Evolutionary conservation across 2,888 invertebrate species (phyloP), one percentile per base, ranked within the genome.

Genomic region (Hoplodrina blanda): DNA sequence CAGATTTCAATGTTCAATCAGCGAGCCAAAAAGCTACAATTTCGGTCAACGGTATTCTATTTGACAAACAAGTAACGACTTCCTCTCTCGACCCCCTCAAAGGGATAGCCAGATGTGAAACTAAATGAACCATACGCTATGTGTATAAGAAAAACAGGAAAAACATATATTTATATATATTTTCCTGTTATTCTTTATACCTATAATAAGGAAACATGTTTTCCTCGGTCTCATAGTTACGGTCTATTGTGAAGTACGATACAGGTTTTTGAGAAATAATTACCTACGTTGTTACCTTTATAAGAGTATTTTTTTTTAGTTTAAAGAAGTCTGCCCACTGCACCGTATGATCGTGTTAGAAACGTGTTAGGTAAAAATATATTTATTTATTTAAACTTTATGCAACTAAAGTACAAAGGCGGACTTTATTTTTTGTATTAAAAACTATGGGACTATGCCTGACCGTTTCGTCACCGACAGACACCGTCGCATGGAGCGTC

Each of bases 151-250:
- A 46, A 46, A 15, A 46, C 17, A 46, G 46, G 46, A 15, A 44
- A 46, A 8, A 15, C 5, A 17, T 17, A 82, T 57, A 75, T 71
- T 65, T 85, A 68, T 85, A 68, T 85, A 68, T 83, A 60, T 61
- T 70, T 73, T 70, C 66, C 63, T 66, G 57, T 70, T 78, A 80
- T 59, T 62, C 69, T 62, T 8, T 66, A 49, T 8, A n/a, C n/a
- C n/a, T n/a, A 70, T 79, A 79, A 71, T 74, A 77, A 60, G 81
- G 25, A 50, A 69, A 53, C 64, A 62, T 81, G 67, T 77, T 81
- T 73, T 71, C 61, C 69, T 67, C 15, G 25, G 44, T 25, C 46
- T 44, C 44, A 52, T 71, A 57, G 37, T 57, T 54, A 46, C 6
- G 13, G 11, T 49, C 52, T 59, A 7, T 78, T 55, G 52, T 63